Base-by-base conservation (phyloP, 2,113 vertebrate genomes). In the Bufo gargarizans region DNA sequence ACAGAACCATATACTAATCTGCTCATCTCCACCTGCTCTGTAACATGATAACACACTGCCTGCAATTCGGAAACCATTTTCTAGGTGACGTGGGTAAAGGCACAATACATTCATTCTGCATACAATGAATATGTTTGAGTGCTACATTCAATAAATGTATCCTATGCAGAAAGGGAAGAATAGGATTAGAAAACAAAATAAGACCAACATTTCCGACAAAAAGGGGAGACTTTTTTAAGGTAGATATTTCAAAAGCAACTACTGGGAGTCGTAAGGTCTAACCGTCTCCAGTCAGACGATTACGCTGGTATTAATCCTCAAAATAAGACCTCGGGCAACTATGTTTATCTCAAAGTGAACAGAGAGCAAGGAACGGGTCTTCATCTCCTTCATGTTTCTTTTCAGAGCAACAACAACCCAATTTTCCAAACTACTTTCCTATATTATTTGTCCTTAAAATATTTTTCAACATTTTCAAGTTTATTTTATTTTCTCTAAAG, bases 281-380 rank as follows among this genome's bases (percentile, higher is more conserved):
- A 33, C 63, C 49, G 65, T 53, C 50, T 71, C 22, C 49, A 65
- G 61, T 59, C 43, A 72, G 49, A 71, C 33, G 63, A 79, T 59
- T 59, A 67, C 50, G 78, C 49, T 82, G 43, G 63, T 81, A 87
- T 87, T 71, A 87, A 87, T 72, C 86, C 63, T 87, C 56, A 81
- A 74, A 81, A 69, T 72, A 82, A 72, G 85, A 61, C 59, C 72
- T 77, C 47, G 9, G 76, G 77, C 86, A 72, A 82, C 77, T 82
- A 71, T 72, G 63, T 87, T 87, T 87, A 87, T 87, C 86, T 82
- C 77, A 81, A 81, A 87, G 86, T 82, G 77, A 87, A 81, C 77
- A 87, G 85, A 86, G 55, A 86, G 74, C 14, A 61, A 78, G 19
- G n/a, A 78, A 56, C 65, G 45, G 50, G 59, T 63, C 85, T 78